Evolutionary conservation across 2,888 invertebrate genomes (phyloP), one percentile per base, ranked within the genome.

Genomic region (Seira sanloemensis): DNA sequence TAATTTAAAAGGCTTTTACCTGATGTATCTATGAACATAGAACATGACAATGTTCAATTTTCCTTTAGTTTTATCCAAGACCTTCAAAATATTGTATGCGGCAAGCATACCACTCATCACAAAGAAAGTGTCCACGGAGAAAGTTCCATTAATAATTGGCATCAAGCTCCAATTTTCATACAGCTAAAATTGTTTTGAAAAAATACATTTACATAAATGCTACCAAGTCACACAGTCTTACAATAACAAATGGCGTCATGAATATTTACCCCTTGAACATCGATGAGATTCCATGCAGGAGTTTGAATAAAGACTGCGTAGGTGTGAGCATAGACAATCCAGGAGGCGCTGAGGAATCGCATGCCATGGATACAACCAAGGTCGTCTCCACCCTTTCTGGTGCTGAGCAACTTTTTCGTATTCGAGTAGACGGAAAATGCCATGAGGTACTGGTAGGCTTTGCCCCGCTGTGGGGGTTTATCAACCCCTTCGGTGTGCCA

Each of bases 321-420:
- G 91, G 94, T 95, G 90, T 95, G 94, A 4, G 94, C 94, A 16
- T 94, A 90, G 87, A 95, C 93, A 81, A 95, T 91, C 84, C 93
- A 93, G 0, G 94, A 89, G 1, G 94, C 94, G 78, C 94, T 93
- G 37, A 94, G 89, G 16, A 94, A 93, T 86, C 95, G 92, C 46
- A 96, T 92, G 1, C 96, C 94, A 89, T 96, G 94, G 84, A 96
- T 93, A 90, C 95, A 94, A 37, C 93, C 92, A 87, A 95, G 94
- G 88, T 94, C 93, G 67, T 92, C 91, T 37, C 86, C 73, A 7
- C 91, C 86, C 0, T 91, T 90, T 0, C 92, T 92, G 0, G 93
- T 92, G 23, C 92, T 93, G 9, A 93, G 90, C 85, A 95, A 91
- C 90, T 93, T 93, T 72, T 91, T 91, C 9, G 93, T 89, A 21